phyloP scores from a whole-genome alignment of 1,140 invertebrate species.

The Metaphire vulgaris region DNA sequence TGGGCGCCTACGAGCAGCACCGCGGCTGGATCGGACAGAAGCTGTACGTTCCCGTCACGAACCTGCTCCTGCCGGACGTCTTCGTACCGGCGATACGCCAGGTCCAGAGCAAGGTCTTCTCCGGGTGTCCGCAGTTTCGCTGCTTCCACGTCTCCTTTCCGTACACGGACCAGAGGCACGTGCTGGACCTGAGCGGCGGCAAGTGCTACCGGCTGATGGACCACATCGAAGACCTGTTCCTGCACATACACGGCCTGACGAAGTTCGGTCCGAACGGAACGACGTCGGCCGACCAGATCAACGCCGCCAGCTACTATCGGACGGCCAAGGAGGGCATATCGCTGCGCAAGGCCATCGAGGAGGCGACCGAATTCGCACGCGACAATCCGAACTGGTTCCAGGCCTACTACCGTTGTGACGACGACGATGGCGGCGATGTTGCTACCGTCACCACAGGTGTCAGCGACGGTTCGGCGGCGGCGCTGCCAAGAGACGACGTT shows the following conservation, averaged over 20 bases:
- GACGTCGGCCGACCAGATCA: neutral
- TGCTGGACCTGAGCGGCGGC: neutral
- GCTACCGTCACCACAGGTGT: too few relatives aligned
- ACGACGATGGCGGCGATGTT: too few relatives aligned
- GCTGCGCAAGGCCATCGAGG: neutral
- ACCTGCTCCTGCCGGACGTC: neutral
- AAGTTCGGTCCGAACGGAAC: neutral
- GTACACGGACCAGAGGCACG: neutral
- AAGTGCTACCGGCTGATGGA: neutral
- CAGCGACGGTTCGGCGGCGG: too few relatives aligned
- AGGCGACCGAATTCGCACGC: neutral
- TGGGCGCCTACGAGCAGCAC: neutral
- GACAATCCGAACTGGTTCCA: neutral
- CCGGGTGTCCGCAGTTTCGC: neutral
- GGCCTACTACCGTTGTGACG: neutral
- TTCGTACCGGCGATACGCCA: neutral
- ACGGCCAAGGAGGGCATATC: neutral
- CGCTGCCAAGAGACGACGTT: too few relatives aligned
- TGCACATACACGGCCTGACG: neutral
- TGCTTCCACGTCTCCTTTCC: neutral
- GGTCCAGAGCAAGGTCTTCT: neutral
- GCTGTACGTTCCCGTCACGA: neutral
- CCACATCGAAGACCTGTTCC: neutral
- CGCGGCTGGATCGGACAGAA: neutral
- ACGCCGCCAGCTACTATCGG: neutral